A percentile compares a stretch with the other conserved stretches of the same genome.
Evolutionary conservation across 2,797 vertebrate genomes (phyloP).

Genomic region (Morelia viridis): DNA sequence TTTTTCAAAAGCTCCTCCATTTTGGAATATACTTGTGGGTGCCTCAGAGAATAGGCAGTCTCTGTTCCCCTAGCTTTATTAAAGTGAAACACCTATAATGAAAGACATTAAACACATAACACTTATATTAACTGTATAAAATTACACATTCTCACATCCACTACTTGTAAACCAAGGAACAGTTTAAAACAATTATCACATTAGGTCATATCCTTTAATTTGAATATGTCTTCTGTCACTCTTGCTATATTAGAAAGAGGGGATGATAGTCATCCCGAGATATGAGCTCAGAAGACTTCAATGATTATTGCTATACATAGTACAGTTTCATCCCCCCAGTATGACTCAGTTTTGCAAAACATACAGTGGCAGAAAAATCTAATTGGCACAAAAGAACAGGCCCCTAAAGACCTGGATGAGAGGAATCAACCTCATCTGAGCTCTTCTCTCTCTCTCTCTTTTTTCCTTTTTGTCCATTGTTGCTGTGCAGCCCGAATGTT

Average conservation of each 20-base stretch:
- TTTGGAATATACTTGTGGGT: slow-evolving; percentile 48
- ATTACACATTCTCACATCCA: background rate
- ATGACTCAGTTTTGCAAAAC: background rate
- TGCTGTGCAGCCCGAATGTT: background rate
- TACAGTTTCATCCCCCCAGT: slow-evolving; percentile 2
- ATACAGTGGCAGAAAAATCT: background rate
- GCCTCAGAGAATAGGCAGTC: slow-evolving; percentile 23
- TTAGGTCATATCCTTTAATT: background rate
- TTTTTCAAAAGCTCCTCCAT: slow-evolving; percentile 54
- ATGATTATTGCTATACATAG: slow-evolving; percentile 2
- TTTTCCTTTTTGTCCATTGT: no score
- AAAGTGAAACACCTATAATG: slow-evolving; percentile 70
- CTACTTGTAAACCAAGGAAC: background rate
- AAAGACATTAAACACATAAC: background rate
- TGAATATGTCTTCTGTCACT: background rate
- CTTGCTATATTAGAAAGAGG: background rate
- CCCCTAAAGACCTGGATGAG: background rate
- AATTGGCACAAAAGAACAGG: background rate
- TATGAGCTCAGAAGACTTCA: background rate
- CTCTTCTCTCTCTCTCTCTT: no score
- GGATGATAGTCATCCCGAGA: background rate
- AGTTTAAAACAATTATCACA: background rate
- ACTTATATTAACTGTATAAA: background rate
- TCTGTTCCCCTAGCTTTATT: slow-evolving; percentile 40
- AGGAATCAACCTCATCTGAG: background rate